Evolutionary conservation across 2,797 vertebrate genomes (phyloP).

Genomic region (Acestrorhynchus altus): DNA sequence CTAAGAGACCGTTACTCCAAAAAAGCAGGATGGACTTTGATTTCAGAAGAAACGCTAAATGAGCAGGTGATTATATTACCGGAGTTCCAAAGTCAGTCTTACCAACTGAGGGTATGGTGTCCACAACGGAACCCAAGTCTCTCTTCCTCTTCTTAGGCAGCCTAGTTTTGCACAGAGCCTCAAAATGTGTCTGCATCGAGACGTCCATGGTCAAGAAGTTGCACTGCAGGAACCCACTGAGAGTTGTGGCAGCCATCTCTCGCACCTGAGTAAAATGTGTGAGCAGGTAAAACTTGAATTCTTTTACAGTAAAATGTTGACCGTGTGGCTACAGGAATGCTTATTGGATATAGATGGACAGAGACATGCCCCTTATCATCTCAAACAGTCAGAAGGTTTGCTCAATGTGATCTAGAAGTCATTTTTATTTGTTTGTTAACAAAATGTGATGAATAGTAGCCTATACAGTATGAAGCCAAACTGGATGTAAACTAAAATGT

Average conservation of each 20-base stretch:
- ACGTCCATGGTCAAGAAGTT: constrained; percentile 92
- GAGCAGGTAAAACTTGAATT: neutral
- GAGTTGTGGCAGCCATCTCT: constrained; percentile 96
- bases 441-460: too few relatives aligned
- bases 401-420: too few relatives aligned
- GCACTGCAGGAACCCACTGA: constrained; percentile 95
- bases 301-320: too few relatives aligned
- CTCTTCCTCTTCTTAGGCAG: constrained; percentile 91
- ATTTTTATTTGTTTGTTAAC: neutral
- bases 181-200: constrained; percentile 93
- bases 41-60: too few relatives aligned
- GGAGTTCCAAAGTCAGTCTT: constrained; percentile 53
- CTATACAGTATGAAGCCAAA: too few relatives aligned
- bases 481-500: neutral
- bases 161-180: constrained; percentile 94
- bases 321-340: neutral
- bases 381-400: too few relatives aligned
- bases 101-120: constrained; percentile 87
- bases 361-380: neutral
- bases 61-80: too few relatives aligned
- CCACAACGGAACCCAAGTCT: constrained; percentile 83
- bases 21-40: too few relatives aligned
- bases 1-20: too few relatives aligned
- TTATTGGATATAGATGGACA: neutral
- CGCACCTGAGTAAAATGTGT: constrained; percentile 81